phyloP scores from a whole-genome alignment of 92 coral and sea anemone species.

The Palythoa grandis region DNA sequence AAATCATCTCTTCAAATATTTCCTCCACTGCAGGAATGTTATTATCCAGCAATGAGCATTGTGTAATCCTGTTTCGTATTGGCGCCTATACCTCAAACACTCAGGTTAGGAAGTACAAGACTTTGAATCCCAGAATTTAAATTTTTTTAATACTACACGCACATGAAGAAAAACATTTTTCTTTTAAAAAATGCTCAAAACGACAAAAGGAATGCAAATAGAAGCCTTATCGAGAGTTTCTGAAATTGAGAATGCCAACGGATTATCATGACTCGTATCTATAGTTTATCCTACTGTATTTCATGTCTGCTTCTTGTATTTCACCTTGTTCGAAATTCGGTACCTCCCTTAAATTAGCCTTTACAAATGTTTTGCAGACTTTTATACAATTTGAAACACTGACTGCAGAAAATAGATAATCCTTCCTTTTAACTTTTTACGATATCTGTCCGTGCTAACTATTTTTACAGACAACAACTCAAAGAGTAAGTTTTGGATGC shows the following conservation, averaged over 20 bases:
- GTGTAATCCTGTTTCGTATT: not conserved
- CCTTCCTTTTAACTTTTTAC: not conserved
- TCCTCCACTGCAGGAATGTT: not conserved
- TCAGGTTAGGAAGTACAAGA: not conserved
- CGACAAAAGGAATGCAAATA: not conserved
- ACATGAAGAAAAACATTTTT: not conserved
- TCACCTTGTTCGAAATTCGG: not conserved
- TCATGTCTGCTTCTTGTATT: conserved; percentile 18
- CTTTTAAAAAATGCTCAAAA: not conserved
- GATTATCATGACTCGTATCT: not conserved
- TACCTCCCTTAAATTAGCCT: conserved; percentile 19
- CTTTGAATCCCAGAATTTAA: not conserved
- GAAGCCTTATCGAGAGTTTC: not conserved
- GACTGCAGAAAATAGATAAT: not conserved
- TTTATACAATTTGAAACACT: not conserved
- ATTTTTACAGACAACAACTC: not conserved
- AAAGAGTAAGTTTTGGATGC: not conserved
- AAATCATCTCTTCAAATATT: conserved; percentile 31
- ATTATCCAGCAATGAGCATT: not conserved
- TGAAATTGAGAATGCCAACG: not conserved
- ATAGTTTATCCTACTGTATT: not conserved
- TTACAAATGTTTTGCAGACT: not conserved
- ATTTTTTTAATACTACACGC: not conserved
- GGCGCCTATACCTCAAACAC: not conserved
- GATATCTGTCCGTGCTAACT: not conserved